These are phyloP conservation scores for Diarsia dahlii DNA, from an alignment of 2,888 invertebrate genomes.

Conservation along the genomic window DNA sequence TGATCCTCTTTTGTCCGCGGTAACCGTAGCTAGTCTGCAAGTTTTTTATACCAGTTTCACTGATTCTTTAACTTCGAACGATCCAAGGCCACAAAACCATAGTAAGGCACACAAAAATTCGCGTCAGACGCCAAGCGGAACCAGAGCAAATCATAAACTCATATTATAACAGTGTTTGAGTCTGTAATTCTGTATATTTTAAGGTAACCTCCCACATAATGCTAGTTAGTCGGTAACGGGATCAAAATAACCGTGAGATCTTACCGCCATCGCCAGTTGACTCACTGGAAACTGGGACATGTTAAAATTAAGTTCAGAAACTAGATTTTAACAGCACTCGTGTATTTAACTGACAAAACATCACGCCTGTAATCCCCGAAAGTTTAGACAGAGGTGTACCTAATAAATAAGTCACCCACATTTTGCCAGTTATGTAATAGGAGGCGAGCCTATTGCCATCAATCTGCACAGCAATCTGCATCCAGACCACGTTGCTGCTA, in stretches of 20 bases:
- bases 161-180: constrained; percentile 40
- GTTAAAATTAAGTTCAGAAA: constrained; percentile 53
- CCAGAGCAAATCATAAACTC: constrained; percentile 31
- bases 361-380: too few species aligned
- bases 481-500: too few species aligned
- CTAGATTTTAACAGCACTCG: constrained; percentile 27
- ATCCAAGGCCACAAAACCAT: background rate
- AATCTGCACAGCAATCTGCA: too few species aligned
- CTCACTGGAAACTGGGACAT: constrained; percentile 54
- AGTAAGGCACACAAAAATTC: constrained; percentile 7
- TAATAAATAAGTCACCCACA: too few species aligned
- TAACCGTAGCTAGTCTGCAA: background rate
- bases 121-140: constrained; percentile 25
- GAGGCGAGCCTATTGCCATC: too few species aligned
- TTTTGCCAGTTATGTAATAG: too few species aligned
- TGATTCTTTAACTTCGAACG: background rate
- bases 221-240: constrained; percentile 54
- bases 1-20: too few species aligned
- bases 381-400: too few species aligned
- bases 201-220: constrained; percentile 61
- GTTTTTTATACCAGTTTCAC: background rate
- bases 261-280: constrained; percentile 41
- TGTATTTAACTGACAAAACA: background rate
- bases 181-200: constrained; percentile 28
- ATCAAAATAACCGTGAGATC: constrained; percentile 62